Percentiles rank a stretch among this genome's conserved stretches.
These are phyloP conservation scores for Novumbra hubbsi DNA, from an alignment of 2,797 vertebrate genomes.

Conservation along the genomic window DNA sequence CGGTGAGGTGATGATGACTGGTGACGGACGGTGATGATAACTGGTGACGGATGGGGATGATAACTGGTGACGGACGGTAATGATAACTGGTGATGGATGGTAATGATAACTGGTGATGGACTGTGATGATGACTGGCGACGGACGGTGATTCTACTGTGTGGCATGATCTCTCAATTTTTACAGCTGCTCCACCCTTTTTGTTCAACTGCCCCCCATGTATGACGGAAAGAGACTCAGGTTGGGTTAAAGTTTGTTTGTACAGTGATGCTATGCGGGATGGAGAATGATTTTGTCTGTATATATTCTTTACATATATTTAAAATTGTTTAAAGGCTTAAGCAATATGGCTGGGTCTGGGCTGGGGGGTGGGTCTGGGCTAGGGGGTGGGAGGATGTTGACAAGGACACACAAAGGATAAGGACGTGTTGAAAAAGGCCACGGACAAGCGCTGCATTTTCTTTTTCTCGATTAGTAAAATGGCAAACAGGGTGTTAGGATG, in stretches of 20 bases:
- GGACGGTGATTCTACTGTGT: not conserved
- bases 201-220: not conserved
- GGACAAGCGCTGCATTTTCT: constrained; percentile 50
- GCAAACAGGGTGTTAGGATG: constrained; percentile 69
- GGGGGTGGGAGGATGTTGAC: constrained; percentile 16
- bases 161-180: not conserved
- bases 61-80: too few relatives aligned
- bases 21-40: not conserved
- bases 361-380: not conserved
- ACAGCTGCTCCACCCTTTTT: not conserved
- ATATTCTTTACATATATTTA: constrained; percentile 76
- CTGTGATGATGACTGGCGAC: not conserved
- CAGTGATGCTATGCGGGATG: constrained; percentile 35
- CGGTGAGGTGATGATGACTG: not conserved
- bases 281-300: constrained; percentile 63
- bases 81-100: too few relatives aligned
- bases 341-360: constrained; percentile 33
- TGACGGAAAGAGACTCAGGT: constrained; percentile 24
- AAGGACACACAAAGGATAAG: not conserved
- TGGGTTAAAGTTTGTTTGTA: constrained; percentile 43
- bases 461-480: constrained; percentile 44
- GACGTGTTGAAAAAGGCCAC: not conserved
- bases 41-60: not conserved
- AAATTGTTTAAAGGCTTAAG: constrained; percentile 59
- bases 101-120: too few relatives aligned